phyloP scores from a whole-genome alignment of 2,797 vertebrate species.

The Acanthis flammea region DNA sequence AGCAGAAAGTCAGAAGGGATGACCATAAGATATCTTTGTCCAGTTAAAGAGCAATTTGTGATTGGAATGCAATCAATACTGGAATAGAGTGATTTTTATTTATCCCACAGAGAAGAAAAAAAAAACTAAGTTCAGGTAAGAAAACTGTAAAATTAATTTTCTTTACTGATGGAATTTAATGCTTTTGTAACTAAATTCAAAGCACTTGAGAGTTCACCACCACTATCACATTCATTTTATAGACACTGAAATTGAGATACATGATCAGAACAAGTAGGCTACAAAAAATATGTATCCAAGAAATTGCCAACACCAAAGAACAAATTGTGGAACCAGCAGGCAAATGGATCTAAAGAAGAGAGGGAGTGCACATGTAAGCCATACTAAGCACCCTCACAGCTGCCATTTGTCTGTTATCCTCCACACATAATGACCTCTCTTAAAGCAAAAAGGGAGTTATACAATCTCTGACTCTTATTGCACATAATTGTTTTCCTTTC shows the following conservation, averaged over 20 bases:
- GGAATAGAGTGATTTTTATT: background rate
- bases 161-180: background rate
- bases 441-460: background rate
- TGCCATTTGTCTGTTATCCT: background rate
- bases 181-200: background rate
- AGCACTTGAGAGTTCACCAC: background rate
- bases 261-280: background rate
- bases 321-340: slow-evolving; percentile 30
- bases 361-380: background rate
- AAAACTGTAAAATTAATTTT: background rate
- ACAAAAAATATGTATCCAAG: background rate
- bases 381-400: background rate
- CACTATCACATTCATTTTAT: background rate
- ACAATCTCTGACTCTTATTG: background rate
- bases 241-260: background rate
- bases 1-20: background rate
- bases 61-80: background rate
- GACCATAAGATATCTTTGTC: background rate
- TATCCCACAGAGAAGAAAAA: background rate
- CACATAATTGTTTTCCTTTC: background rate
- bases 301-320: slow-evolving; percentile 1
- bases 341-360: slow-evolving; percentile 13
- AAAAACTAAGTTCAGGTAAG: background rate
- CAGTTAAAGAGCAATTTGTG: background rate
- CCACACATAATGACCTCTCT: background rate